Conservation (phyloP, 2,888 invertebrate genomes). For the Thysanoteuthis rhombus region DNA sequence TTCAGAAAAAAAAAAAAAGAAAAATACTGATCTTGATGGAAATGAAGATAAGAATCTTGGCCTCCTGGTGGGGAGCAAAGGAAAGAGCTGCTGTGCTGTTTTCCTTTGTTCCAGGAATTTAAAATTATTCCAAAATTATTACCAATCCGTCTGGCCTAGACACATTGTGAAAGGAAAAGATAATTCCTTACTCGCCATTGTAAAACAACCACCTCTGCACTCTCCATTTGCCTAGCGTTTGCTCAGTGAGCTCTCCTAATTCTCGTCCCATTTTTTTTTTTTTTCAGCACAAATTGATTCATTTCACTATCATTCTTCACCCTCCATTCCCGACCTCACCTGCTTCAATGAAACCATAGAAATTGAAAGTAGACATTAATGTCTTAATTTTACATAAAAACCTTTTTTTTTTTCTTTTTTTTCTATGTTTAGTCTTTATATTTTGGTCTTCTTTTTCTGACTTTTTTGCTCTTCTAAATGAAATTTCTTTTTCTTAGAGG, state of each 20-base stretch:
- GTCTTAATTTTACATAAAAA: not conserved
- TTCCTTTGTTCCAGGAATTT: not conserved
- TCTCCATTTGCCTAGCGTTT: not conserved
- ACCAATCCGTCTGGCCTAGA: not conserved
- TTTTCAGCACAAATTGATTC: not conserved
- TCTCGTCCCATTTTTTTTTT: not conserved
- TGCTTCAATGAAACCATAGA: slow-evolving; percentile 12
- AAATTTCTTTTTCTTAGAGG: not conserved
- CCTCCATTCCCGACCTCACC: not conserved
- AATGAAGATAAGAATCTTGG: not conserved
- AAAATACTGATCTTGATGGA: not conserved
- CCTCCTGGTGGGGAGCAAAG: not conserved
- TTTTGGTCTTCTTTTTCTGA: not conserved
- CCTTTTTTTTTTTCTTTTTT: not conserved
- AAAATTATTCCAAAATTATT: not conserved
- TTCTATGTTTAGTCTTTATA: not conserved
- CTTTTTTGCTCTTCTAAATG: not conserved
- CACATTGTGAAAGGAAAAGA: not conserved
- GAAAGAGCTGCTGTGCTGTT: not conserved
- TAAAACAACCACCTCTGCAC: not conserved
- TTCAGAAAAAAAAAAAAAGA: not conserved
- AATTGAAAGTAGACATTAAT: not conserved
- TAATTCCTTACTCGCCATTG: not conserved
- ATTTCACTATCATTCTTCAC: not conserved
- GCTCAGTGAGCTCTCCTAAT: not conserved